A percentile compares a stretch with the other conserved stretches of the same genome.
Evolutionary conservation across 2,113 vertebrate genomes (phyloP).

Genomic region (Alouatta palliata): DNA sequence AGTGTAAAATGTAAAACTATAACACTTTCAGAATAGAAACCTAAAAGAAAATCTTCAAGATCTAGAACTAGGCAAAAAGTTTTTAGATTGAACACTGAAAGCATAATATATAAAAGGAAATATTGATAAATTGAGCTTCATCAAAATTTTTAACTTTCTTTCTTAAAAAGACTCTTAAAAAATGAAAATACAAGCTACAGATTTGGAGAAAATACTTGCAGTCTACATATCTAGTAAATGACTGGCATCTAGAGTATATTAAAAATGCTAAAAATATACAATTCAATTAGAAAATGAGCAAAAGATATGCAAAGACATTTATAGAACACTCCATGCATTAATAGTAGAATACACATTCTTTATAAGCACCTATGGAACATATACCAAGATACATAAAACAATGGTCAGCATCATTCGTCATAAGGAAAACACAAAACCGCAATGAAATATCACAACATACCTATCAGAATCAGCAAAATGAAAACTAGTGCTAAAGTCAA

Average conservation of each 20-base stretch:
- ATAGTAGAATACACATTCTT: too few relatives aligned
- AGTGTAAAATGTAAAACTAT: neutral
- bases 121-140: neutral
- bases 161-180: neutral
- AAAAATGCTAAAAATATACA: neutral
- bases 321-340: neutral
- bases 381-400: neutral
- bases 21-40: neutral
- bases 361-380: too few relatives aligned
- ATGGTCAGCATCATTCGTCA: neutral
- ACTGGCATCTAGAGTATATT: neutral
- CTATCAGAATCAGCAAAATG: neutral
- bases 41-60: neutral
- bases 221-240: neutral
- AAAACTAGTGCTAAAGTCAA: neutral
- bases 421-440: neutral
- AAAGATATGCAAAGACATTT: neutral
- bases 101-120: neutral
- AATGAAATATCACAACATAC: neutral
- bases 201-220: neutral
- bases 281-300: neutral
- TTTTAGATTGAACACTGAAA: neutral
- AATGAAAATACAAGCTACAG: neutral
- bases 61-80: neutral
- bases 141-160: neutral